Conservation (phyloP, 2,888 invertebrate genomes). For the Acanthacorydalis orientalis region DNA sequence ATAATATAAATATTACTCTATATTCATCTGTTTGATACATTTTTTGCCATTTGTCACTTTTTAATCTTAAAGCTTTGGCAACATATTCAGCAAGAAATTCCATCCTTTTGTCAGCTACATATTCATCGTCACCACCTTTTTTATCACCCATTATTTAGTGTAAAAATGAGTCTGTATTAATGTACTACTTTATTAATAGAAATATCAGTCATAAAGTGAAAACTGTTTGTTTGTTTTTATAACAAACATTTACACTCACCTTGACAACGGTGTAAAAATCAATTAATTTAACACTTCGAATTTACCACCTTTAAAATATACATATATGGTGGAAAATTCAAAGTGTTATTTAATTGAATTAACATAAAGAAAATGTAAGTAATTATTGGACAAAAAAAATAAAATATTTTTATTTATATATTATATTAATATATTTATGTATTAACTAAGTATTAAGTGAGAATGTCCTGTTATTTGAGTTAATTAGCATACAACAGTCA, state of each 20-base stretch:
- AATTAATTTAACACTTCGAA: too few relatives aligned
- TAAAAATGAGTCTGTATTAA: too few relatives aligned
- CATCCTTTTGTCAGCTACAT: slow-evolving; percentile 41
- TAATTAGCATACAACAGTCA: too few relatives aligned
- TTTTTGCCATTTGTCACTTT: slow-evolving; percentile 76
- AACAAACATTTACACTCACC: background rate
- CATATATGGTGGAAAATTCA: too few relatives aligned
- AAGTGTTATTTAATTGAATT: too few relatives aligned
- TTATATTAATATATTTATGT: too few relatives aligned
- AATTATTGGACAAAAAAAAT: too few relatives aligned
- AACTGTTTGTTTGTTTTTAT: background rate
- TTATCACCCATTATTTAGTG: slow-evolving; percentile 17
- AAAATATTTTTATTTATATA: too few relatives aligned
- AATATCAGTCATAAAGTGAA: background rate
- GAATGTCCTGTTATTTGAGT: too few relatives aligned
- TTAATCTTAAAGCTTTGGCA: slow-evolving; percentile 55
- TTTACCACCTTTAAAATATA: too few relatives aligned
- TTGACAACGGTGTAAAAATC: background rate
- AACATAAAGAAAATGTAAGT: too few relatives aligned
- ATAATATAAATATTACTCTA: slow-evolving; percentile 27
- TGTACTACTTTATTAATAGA: background rate
- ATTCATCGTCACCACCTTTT: slow-evolving; percentile 19
- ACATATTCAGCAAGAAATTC: slow-evolving; percentile 66
- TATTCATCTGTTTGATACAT: slow-evolving; percentile 57
- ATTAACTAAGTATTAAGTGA: too few relatives aligned